Base-by-base conservation (phyloP, 2,113 vertebrate genomes). In the Clarias batrachus region DNA sequence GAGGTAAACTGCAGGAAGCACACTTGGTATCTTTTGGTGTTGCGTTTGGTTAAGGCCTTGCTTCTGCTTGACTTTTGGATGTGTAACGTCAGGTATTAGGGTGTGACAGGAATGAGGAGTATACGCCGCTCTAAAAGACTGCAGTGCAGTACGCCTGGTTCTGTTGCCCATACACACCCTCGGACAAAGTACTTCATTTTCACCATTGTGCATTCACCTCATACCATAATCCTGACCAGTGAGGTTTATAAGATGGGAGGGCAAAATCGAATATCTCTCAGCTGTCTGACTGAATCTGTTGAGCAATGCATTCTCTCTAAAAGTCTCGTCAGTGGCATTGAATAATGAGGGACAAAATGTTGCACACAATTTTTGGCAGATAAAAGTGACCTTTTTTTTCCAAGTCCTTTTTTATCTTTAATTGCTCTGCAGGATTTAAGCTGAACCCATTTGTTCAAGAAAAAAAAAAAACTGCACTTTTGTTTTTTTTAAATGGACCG, bases 71-170 rank as follows among this genome's bases (percentile, higher is more conserved):
- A 84, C 68, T 85, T 37, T 33, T 33, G 37, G 70, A 60, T 62
- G 82, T 60, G 83, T 76, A 63, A 25, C 57, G 3, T 76, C 23
- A 19, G 33, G 30, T 37, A 82, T 82, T 68, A 70, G 52, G 76
- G 52, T 27, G 71, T 74, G 37, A 62, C 70, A 63, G 59, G 33
- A 85, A 85, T 76, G 37, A 76, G 68, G 23, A 85, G 68, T 41
- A 84, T 41, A 74, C 56, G 2, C 33, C 33, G 3, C 33, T 60
- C 19, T 23, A 73, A 74, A 37, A 60, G 33, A 13, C 52, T 83
- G 12, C 57, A 74, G 12, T 23, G 25, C 10, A 30, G 54, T 84
- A 60, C 4, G 21, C 68, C 56, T n/a, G 21, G 68, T 73, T 84
- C 30, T 73, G 30, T 59, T 1, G 59, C 76, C 57, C 60, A 80